phyloP scores from a whole-genome alignment of 1,140 invertebrate genomes.

The Zeugodacus cucurbitae region DNA sequence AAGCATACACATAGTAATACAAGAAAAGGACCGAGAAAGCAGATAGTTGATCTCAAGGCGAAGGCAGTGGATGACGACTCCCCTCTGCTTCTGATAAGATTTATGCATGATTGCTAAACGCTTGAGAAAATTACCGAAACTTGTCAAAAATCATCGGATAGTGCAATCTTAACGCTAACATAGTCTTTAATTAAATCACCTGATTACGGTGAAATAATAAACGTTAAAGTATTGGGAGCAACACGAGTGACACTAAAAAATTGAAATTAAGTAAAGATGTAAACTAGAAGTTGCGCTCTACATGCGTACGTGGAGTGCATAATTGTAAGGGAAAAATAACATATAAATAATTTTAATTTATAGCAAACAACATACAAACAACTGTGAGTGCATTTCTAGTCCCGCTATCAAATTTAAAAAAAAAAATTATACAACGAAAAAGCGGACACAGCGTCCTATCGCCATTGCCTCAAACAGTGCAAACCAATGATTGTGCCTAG shows the following conservation, averaged over 20 bases:
- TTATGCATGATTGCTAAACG: slow-evolving; percentile 7
- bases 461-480: background rate
- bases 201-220: background rate
- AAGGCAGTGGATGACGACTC: background rate
- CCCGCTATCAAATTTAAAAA: background rate
- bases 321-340: background rate
- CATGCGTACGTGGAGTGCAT: slow-evolving; percentile 23
- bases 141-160: background rate
- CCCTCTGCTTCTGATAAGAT: slow-evolving; percentile 12
- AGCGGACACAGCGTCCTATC: background rate
- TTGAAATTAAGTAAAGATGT: background rate
- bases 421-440: slow-evolving; percentile 4
- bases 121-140: slow-evolving; percentile 9
- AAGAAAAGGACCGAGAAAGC: background rate
- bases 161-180: background rate
- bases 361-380: background rate
- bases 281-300: background rate
- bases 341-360: background rate
- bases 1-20: background rate
- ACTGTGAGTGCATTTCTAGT: slow-evolving; percentile 10
- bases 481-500: slow-evolving; percentile 61
- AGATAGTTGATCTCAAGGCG: background rate
- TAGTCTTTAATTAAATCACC: background rate
- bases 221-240: background rate
- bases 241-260: background rate